These are phyloP conservation scores for Philereme transversata DNA, from an alignment of 2,888 invertebrate species.

Conservation along the genomic window DNA sequence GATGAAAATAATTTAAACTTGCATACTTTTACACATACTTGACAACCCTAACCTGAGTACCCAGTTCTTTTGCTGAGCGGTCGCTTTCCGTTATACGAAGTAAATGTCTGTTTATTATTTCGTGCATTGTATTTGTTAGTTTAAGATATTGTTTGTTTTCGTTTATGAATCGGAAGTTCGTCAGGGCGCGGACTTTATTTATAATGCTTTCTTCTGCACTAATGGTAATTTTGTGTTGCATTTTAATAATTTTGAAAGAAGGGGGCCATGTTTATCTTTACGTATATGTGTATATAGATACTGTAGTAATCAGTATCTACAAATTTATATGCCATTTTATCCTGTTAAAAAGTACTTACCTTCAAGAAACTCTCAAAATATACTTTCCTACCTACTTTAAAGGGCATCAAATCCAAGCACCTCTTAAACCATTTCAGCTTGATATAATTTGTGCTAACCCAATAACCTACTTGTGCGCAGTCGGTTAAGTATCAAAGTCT, in stretches of 20 bases:
- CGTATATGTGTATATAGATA: too few species aligned
- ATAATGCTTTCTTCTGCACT: constrained; percentile 5
- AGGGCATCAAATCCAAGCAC: constrained; percentile 5
- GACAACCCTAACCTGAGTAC: constrained; percentile 22
- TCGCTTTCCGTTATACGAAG: constrained; percentile 26
- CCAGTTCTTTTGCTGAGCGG: constrained; percentile 27
- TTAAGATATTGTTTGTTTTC: constrained; percentile 34
- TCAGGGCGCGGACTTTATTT: constrained; percentile 14
- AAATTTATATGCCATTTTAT: too few species aligned
- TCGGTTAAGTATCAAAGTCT: constrained; percentile 43
- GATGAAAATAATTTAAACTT: neutral
- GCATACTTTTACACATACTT: neutral
- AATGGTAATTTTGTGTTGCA: too few species aligned
- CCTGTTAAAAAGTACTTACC: constrained; percentile 1
- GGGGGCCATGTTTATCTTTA: too few species aligned
- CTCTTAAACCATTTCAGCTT: constrained; percentile 8
- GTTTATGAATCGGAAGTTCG: constrained; percentile 21
- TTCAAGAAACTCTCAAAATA: neutral
- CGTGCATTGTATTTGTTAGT: constrained; percentile 30
- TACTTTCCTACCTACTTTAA: neutral
- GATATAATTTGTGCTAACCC: constrained; percentile 23
- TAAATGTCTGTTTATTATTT: constrained; percentile 36
- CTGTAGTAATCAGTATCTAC: too few species aligned
- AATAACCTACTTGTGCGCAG: constrained; percentile 37
- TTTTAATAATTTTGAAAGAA: too few species aligned